These are phyloP conservation scores for Ptychochromis oligacanthus DNA, from an alignment of 2,113 vertebrate species.

Conservation along the genomic window DNA sequence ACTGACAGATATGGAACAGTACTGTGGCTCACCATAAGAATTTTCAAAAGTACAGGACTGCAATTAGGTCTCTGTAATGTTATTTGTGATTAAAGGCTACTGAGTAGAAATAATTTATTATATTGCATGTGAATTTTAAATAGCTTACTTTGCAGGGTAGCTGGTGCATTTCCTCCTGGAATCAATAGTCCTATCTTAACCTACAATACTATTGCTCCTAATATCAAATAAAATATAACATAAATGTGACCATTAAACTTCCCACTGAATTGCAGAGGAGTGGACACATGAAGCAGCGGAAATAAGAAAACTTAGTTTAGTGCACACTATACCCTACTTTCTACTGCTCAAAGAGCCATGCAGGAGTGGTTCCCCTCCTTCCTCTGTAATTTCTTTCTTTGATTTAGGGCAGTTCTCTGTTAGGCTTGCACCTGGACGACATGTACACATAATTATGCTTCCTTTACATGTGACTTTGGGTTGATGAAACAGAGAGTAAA, in stretches of 20 bases:
- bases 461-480: neutral
- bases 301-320: neutral
- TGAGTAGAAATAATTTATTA: neutral
- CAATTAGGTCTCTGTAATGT: neutral
- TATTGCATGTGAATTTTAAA: neutral
- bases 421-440: neutral
- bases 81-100: neutral
- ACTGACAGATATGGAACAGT: neutral
- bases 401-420: neutral
- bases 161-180: neutral
- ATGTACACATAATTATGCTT: neutral
- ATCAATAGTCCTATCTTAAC: neutral
- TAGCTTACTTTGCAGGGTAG: neutral
- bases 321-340: neutral
- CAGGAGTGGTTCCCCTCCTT: neutral
- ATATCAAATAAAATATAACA: neutral
- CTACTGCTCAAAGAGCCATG: neutral
- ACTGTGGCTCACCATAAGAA: neutral
- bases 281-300: neutral
- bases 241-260: neutral
- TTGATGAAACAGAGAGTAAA: neutral
- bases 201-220: neutral
- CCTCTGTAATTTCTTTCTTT: neutral
- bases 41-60: neutral
- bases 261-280: neutral